Percentiles rank a stretch among this genome's conserved stretches.
phyloP scores from a whole-genome alignment of 2,888 invertebrate species.

The Smittia sp. region DNA sequence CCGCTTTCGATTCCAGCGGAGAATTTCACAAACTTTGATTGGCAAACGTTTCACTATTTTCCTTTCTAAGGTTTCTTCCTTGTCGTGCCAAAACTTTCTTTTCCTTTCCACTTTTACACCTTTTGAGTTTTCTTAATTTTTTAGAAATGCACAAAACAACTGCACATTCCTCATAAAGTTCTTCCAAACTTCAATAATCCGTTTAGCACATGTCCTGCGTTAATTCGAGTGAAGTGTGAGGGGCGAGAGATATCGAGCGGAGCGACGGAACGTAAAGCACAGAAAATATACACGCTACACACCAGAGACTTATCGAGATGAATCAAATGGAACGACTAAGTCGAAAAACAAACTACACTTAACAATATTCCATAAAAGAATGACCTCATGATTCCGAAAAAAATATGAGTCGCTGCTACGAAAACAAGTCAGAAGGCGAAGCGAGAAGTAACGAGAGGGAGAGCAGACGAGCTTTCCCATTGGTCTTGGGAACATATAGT shows the following conservation, averaged over 20 bases:
- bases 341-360: conserved; percentile 37
- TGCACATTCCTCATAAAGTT: neutral
- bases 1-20: conserved; percentile 10
- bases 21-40: conserved; percentile 1
- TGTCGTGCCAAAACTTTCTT: neutral
- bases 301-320: conserved; percentile 34
- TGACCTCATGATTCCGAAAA: conserved; percentile 37
- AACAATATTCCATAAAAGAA: conserved; percentile 40
- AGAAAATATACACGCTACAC: conserved; percentile 21
- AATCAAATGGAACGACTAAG: conserved; percentile 41
- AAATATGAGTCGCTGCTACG: conserved; percentile 15
- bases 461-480: neutral
- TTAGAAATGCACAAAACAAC: no score
- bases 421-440: conserved; percentile 6
- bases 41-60: neutral
- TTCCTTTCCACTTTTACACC: neutral
- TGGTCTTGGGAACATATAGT: neutral
- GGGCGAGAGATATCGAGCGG: neutral
- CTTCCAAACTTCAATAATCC: conserved; percentile 1
- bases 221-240: neutral
- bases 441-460: conserved; percentile 5
- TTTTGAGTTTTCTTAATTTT: neutral
- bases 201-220: conserved; percentile 1
- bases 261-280: conserved; percentile 12
- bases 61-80: conserved; percentile 5